Base-by-base conservation (phyloP, 1,140 invertebrate species). In the Heliconius nattereri region DNA sequence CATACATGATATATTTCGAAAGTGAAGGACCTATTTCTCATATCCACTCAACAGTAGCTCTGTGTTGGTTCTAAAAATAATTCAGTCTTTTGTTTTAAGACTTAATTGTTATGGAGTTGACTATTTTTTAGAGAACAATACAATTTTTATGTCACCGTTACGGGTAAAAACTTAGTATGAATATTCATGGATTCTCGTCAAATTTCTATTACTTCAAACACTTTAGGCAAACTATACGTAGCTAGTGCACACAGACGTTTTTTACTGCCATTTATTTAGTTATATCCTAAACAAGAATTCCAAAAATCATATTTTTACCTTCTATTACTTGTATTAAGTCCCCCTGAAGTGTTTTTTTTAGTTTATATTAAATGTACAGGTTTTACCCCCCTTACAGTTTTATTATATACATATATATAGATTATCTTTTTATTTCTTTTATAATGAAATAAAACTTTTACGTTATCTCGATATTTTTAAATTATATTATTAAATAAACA, bases 111-210 rank as follows among this genome's bases (percentile, higher is more conserved):
- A 89, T 89, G 86, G 87, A 87, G 85, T 83, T 35, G 84, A 83
- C 84, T 86, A 91, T 94, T 92, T 94, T 94, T 92, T 92, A 87
- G 75, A 78, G 84, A 84, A 92, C 90, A 92, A 92, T 91, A 86
- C 85, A 82, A 86, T 88, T 90, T 66, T 90, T 92, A 90, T 91
- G 91, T 91, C 89, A 90, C 90, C 88, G 90, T 89, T 89, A 90
- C 90, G 88, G 81, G 80, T 92, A 91, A 92, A 92, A 92, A 92
- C 89, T 86, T 3, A 60, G 40, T 78, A 89, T 92, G 87, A 91
- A 92, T 92, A 92, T 92, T 88, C 85, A 93, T 91, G 26, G 78
- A 45, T 20, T 71, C 82, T 79, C 79, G 81, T 78, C 57, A 74
- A 82, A 83, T 85, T 78, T 79, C 76, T 74, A 52, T 73, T 66